These are phyloP conservation scores for Melanotaenia nigrans DNA, from an alignment of 2,797 vertebrate genomes.

Conservation along the genomic window DNA sequence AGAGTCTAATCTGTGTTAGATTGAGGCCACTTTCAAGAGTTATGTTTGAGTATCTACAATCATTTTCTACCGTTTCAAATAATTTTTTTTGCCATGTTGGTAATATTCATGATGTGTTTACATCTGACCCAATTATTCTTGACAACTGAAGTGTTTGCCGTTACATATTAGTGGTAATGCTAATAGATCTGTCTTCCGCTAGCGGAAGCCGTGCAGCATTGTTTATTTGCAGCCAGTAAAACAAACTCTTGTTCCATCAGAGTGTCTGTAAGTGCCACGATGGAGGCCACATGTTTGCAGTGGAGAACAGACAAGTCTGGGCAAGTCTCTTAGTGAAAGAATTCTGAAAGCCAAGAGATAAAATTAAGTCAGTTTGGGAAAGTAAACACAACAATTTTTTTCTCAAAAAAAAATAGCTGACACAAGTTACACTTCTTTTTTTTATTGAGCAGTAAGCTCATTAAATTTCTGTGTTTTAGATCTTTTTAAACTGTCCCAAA, in stretches of 20 bases:
- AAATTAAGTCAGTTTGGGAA: conserved; percentile 9
- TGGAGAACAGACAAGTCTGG: conserved; percentile 26
- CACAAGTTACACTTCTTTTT: not conserved
- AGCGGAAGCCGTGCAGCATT: not conserved
- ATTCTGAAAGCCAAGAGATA: conserved; percentile 1
- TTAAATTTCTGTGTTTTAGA: not conserved
- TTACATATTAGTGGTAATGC: not conserved
- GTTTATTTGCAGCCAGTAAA: conserved; percentile 16
- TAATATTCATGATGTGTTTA: conserved; percentile 19
- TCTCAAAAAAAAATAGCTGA: not conserved
- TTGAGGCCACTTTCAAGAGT: conserved; percentile 14
- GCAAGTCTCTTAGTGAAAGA: conserved; percentile 19
- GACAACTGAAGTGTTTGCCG: conserved; percentile 2
- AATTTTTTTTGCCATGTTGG: conserved; percentile 1
- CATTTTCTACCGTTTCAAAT: conserved; percentile 16
- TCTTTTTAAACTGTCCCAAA: conserved; percentile 3
- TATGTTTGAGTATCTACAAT: conserved; percentile 23
- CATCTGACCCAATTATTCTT: not conserved
- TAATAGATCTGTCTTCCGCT: conserved; percentile 1
- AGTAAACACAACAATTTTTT: not conserved
- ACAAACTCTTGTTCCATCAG: conserved; percentile 1
- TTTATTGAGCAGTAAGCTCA: not conserved
- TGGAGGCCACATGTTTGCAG: not conserved
- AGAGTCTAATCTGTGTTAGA: conserved; percentile 2
- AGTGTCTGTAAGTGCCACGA: not conserved